Conservation (phyloP, 2,113 vertebrate species). For the Campylomormyrus numenius region DNA sequence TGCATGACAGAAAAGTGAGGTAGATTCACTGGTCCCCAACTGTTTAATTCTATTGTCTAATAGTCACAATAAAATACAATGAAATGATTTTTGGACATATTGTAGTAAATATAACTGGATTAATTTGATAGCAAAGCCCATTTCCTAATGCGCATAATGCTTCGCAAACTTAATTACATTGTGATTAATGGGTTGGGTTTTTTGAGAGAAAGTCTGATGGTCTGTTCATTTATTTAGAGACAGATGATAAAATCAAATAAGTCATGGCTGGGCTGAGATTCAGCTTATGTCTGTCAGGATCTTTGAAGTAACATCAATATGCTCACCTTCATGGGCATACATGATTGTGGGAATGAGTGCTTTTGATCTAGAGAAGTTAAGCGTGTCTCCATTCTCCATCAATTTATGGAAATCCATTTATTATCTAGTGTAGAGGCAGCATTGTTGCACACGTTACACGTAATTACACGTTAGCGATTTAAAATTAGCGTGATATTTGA, state of each 20-base stretch:
- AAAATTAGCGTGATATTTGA: not conserved
- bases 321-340: not conserved
- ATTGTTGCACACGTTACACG: not conserved
- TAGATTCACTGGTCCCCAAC: not conserved
- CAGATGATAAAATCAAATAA: not conserved
- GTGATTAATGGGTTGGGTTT: not conserved
- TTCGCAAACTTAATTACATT: not conserved
- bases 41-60: not conserved
- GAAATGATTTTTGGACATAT: not conserved
- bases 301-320: not conserved
- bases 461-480: not conserved
- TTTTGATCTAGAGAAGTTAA: not conserved
- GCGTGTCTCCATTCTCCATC: not conserved
- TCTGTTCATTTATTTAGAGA: not conserved
- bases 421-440: not conserved
- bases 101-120: not conserved
- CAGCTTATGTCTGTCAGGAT: not conserved
- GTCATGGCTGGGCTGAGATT: not conserved
- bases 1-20: not conserved
- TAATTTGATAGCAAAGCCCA: not conserved
- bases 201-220: not conserved
- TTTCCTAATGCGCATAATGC: not conserved
- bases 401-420: constrained; percentile 4
- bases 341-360: not conserved
- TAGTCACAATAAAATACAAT: not conserved